Conservation (phyloP, 2,113 vertebrate species). For the Sterna hirundo region DNA sequence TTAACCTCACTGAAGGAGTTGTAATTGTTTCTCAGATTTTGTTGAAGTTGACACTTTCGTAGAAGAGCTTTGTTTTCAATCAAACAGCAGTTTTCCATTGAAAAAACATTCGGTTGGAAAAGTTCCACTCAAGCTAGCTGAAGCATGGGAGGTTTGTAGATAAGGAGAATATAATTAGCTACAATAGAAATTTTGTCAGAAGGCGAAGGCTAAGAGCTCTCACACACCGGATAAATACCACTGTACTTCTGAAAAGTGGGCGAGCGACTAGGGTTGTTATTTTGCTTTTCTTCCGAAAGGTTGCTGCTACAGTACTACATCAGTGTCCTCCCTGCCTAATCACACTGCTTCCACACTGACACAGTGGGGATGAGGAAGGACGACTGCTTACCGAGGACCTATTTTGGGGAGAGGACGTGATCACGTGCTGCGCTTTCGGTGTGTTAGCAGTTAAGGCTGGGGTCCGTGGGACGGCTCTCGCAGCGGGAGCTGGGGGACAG, state of each 20-base stretch:
- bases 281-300: neutral
- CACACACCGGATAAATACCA: neutral
- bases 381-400: neutral
- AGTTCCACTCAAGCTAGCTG: constrained; percentile 34
- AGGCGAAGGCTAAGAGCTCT: constrained; percentile 15
- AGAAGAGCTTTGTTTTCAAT: constrained; percentile 47
- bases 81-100: constrained; percentile 22
- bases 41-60: constrained; percentile 40
- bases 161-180: constrained; percentile 47
- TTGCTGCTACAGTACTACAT: neutral
- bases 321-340: neutral
- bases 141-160: constrained; percentile 24
- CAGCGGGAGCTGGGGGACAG: neutral
- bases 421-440: neutral
- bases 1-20: neutral
- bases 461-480: rapidly evolving
- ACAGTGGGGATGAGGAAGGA: neutral
- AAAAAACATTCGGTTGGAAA: neutral
- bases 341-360: rapidly evolving
- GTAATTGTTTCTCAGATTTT: constrained; percentile 47
- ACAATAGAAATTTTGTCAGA: constrained; percentile 37
- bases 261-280: neutral
- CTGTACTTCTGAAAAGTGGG: neutral
- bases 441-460: neutral
- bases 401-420: neutral